phyloP scores from a whole-genome alignment of 2,797 vertebrate species.

The Sarcoramphus papa region DNA sequence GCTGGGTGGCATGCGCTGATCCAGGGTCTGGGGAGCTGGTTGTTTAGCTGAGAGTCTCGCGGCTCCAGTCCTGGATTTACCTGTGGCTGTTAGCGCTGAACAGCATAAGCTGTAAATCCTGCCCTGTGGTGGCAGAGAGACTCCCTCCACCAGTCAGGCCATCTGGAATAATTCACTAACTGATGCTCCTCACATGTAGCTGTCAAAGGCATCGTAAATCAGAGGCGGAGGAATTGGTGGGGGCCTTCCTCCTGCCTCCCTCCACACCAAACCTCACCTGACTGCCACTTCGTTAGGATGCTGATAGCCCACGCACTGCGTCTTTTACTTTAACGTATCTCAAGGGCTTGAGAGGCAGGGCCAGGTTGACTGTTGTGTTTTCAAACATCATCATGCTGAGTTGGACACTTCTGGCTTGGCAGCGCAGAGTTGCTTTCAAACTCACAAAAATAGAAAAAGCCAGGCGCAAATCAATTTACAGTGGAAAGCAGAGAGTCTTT shows the following conservation, averaged over 20 bases:
- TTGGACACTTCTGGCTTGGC: neutral
- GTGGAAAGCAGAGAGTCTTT: neutral
- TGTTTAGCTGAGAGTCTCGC: neutral
- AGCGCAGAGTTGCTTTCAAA: neutral
- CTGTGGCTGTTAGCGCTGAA: neutral
- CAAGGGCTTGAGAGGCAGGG: neutral
- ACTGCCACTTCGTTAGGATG: neutral
- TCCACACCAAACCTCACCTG: neutral
- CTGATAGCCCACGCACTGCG: neutral
- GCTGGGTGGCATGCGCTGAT: neutral
- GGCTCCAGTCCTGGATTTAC: neutral
- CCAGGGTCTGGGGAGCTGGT: neutral
- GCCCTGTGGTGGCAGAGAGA: neutral
- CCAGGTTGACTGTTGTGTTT: neutral
- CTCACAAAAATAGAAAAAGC: neutral
- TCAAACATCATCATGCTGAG: neutral
- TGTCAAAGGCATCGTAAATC: constrained; percentile 39
- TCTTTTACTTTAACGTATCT: neutral
- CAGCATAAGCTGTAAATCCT: constrained; percentile 16
- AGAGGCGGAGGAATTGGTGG: neutral
- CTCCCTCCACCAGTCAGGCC: neutral
- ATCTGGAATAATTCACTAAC: constrained; percentile 52
- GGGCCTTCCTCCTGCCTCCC: neutral
- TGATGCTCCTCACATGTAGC: constrained; percentile 24
- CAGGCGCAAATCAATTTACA: neutral